These are phyloP conservation scores for Micronycteris hirsuta DNA, from an alignment of 2,113 vertebrate species.

Conservation along the genomic window DNA sequence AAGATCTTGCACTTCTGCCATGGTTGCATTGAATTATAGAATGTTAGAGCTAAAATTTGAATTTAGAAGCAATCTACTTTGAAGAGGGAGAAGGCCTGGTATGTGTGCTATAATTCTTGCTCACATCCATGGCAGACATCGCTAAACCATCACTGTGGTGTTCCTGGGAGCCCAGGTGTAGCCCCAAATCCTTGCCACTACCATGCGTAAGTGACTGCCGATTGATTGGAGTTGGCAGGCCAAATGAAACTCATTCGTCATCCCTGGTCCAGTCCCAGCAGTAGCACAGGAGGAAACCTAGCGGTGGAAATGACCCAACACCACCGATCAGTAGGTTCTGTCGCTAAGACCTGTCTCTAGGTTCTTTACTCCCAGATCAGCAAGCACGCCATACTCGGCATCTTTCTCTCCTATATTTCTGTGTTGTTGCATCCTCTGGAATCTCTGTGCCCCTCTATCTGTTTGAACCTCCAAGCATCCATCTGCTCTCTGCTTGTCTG, in stretches of 20 bases:
- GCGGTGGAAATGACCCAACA: neutral
- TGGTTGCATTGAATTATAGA: neutral
- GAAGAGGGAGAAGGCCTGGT: neutral
- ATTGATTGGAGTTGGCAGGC: neutral
- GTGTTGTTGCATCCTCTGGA: accelerated
- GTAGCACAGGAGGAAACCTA: neutral
- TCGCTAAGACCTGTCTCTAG: neutral
- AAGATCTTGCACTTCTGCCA: conserved; percentile 3
- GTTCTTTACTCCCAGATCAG: neutral
- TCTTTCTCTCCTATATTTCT: neutral
- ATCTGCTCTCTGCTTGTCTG: neutral
- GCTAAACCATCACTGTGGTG: neutral
- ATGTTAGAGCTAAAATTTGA: neutral
- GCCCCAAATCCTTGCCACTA: neutral
- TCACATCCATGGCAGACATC: neutral
- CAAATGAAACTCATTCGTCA: neutral
- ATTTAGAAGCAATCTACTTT: conserved; percentile 4
- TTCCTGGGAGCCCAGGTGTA: neutral
- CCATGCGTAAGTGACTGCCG: neutral
- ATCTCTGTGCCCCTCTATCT: neutral
- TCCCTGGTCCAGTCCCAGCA: neutral
- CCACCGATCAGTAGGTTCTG: neutral
- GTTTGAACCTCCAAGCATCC: neutral
- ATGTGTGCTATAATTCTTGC: neutral
- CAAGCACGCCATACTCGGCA: neutral